A percentile compares a stretch with the other conserved stretches of the same genome.
Conservation (phyloP, 1,140 invertebrate species). For the Drosophila tani region DNA sequence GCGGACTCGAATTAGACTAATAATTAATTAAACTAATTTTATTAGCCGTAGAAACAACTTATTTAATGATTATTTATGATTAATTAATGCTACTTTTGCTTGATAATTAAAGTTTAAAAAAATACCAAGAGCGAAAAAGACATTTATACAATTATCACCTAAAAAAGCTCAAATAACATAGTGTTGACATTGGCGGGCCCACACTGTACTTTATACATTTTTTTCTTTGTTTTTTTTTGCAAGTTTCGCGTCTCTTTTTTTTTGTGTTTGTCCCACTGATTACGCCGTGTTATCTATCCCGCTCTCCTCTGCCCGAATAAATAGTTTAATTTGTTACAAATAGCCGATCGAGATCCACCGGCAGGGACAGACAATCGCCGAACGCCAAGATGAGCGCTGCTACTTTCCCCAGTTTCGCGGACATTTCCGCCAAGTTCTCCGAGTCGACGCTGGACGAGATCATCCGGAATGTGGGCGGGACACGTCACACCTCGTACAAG, state of each 20-base stretch:
- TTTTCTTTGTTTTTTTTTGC: background rate
- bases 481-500: slow-evolving; percentile 84
- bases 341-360: slow-evolving; percentile 13
- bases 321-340: slow-evolving; percentile 37
- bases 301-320: slow-evolving; percentile 2
- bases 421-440: slow-evolving; percentile 84
- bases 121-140: background rate
- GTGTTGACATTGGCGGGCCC: background rate
- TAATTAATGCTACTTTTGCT: too few relatives aligned
- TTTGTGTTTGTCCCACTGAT: slow-evolving; percentile 1
- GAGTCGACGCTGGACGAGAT: slow-evolving; percentile 85
- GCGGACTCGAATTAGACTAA: background rate
- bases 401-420: slow-evolving; percentile 51
- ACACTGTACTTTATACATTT: background rate
- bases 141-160: too few relatives aligned
- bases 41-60: background rate
- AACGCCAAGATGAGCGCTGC: slow-evolving; percentile 42
- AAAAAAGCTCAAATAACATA: background rate
- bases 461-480: slow-evolving; percentile 79
- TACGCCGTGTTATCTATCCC: slow-evolving; percentile 33
- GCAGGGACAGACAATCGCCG: slow-evolving; percentile 2
- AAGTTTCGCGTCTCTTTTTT: slow-evolving; percentile 5
- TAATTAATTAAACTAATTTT: too few relatives aligned
- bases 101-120: background rate
- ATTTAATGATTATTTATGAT: background rate